phyloP scores from a whole-genome alignment of 2,797 vertebrate species.

The Gadopsis bispinosus region DNA sequence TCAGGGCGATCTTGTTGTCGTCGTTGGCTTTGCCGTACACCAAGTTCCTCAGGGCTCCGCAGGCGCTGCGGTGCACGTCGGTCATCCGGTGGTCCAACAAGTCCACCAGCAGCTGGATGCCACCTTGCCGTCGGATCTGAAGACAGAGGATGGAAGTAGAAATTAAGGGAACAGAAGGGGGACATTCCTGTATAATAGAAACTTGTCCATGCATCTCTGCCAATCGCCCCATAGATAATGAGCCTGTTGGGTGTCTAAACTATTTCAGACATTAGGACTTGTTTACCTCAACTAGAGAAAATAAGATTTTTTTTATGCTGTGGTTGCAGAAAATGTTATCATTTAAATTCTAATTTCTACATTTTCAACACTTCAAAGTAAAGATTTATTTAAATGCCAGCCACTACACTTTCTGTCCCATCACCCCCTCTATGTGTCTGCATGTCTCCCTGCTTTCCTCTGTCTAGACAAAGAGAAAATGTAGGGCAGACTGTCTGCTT shows the following conservation, averaged over 20 bases:
- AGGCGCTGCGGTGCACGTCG: slow-evolving; percentile 97
- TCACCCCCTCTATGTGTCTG: slow-evolving; percentile 8
- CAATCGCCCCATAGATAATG: background rate
- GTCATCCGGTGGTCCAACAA: slow-evolving; percentile 97
- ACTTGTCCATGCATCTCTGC: background rate
- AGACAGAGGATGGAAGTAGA: background rate
- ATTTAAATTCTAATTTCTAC: background rate
- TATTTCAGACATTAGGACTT: background rate
- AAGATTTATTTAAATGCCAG: slow-evolving; percentile 40
- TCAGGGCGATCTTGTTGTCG: slow-evolving; percentile 98
- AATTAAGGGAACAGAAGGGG: background rate
- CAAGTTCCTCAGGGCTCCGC: slow-evolving; percentile 94
- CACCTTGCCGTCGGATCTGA: slow-evolving; percentile 96
- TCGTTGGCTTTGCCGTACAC: slow-evolving; percentile 98
- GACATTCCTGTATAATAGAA: background rate
- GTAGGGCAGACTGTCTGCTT: slow-evolving; percentile 52
- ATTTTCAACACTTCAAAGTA: slow-evolving; percentile 1
- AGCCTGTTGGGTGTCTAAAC: background rate
- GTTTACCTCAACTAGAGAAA: background rate
- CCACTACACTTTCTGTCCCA: slow-evolving; percentile 24
- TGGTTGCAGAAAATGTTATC: background rate
- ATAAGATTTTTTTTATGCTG: background rate
- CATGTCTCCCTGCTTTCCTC: slow-evolving; percentile 25
- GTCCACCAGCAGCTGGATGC: slow-evolving; percentile 97
- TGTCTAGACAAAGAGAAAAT: slow-evolving; percentile 59